A percentile compares a stretch with the other conserved stretches of the same genome.
Evolutionary conservation across 2,888 invertebrate species (phyloP).

Genomic region (Erebia palarica): DNA sequence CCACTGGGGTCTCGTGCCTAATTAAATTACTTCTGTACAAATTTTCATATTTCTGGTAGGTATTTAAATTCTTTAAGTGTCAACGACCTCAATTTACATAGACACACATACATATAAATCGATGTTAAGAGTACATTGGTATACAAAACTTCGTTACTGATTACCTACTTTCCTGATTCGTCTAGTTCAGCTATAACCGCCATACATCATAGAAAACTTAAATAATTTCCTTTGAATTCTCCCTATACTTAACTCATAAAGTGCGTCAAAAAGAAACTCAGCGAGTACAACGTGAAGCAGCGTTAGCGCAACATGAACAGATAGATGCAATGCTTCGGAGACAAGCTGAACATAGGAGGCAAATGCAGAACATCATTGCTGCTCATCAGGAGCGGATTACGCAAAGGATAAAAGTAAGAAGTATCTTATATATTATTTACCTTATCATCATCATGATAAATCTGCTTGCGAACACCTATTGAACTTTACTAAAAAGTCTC

Average conservation of each 20-base stretch:
- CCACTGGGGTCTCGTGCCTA: too few relatives aligned
- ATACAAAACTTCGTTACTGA: too few relatives aligned
- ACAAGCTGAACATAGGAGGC: slow-evolving; percentile 80
- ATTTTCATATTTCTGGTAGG: too few relatives aligned
- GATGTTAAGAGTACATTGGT: too few relatives aligned
- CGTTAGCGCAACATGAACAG: slow-evolving; percentile 78
- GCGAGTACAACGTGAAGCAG: slow-evolving; percentile 76
- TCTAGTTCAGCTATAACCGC: too few relatives aligned
- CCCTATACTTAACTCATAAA: slow-evolving; percentile 37
- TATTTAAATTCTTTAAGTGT: too few relatives aligned
- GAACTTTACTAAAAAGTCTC: background rate
- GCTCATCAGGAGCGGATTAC: slow-evolving; percentile 84
- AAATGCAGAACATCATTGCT: slow-evolving; percentile 83
- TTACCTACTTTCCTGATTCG: too few relatives aligned
- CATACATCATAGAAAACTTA: too few relatives aligned
- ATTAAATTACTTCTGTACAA: too few relatives aligned
- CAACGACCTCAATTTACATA: too few relatives aligned
- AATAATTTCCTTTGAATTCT: background rate
- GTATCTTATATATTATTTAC: background rate
- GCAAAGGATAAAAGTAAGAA: slow-evolving; percentile 79
- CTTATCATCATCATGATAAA: background rate
- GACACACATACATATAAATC: too few relatives aligned
- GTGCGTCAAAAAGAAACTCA: slow-evolving; percentile 74
- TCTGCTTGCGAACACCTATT: background rate
- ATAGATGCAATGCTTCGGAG: slow-evolving; percentile 78